A percentile compares a stretch with the other conserved stretches of the same genome.
These are phyloP conservation scores for Teleogryllus occipitalis DNA, from an alignment of 1,140 invertebrate species.

Conservation along the genomic window DNA sequence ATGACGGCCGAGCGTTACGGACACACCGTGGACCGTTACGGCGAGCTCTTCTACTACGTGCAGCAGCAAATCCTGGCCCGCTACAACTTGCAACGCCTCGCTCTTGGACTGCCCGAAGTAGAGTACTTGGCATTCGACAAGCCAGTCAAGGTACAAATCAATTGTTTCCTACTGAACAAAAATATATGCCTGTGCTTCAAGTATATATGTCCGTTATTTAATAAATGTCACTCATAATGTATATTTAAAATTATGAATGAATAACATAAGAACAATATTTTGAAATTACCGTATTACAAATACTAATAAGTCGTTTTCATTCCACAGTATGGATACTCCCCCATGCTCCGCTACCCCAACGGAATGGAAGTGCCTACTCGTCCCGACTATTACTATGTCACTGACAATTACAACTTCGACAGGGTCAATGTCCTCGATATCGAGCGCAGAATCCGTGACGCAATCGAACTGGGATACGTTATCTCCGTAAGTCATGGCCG, in stretches of 20 bases:
- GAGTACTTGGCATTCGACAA: conserved; percentile 45
- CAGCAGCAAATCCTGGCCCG: conserved; percentile 45
- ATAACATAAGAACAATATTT: no score
- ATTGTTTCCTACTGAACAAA: no score
- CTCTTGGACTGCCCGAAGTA: conserved; percentile 52
- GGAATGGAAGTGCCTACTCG: conserved; percentile 56
- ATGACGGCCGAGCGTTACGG: conserved; percentile 44
- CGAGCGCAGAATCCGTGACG: conserved; percentile 49
- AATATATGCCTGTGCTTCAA: no score
- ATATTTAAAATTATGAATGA: no score
- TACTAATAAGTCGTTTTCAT: no score
- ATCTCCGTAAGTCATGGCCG: conserved; percentile 34
- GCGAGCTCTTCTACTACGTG: conserved; percentile 53
- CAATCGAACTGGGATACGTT: conserved; percentile 51
- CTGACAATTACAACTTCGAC: conserved; percentile 31
- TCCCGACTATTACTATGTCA: conserved; percentile 33
- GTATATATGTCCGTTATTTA: no score
- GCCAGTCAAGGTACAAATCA: conserved; percentile 33
- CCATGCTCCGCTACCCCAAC: conserved; percentile 53
- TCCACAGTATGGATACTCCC: conserved; percentile 51
- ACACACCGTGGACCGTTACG: conserved; percentile 44
- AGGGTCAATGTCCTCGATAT: conserved; percentile 45
- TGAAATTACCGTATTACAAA: no score
- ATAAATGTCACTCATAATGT: no score
- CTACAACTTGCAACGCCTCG: conserved; percentile 59